Evolutionary conservation across 2,888 invertebrate species (phyloP).

Genomic region (Carpatolechia fugitivella): DNA sequence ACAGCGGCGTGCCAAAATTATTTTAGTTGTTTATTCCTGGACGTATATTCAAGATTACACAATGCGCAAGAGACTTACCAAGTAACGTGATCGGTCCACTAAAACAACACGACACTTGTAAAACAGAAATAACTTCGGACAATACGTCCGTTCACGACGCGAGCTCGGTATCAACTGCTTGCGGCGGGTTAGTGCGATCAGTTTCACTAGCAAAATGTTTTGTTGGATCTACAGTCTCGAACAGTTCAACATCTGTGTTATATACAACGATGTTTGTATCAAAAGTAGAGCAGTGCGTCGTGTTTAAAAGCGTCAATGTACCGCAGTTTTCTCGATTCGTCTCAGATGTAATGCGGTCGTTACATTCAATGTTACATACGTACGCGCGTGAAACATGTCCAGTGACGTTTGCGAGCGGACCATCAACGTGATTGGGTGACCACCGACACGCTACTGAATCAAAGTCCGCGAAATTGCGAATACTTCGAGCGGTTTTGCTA

Average conservation of each 20-base stretch:
- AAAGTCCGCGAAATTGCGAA: background rate
- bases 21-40: slow-evolving; percentile 55
- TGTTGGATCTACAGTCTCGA: too few relatives aligned
- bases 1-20: slow-evolving; percentile 54
- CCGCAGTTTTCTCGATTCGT: too few relatives aligned
- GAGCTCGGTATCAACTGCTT: slow-evolving; percentile 59
- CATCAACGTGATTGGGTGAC: background rate
- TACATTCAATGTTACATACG: too few relatives aligned
- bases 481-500: background rate
- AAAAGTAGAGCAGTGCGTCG: too few relatives aligned
- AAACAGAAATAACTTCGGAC: background rate
- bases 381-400: too few relatives aligned
- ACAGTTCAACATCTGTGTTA: too few relatives aligned
- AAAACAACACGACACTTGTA: slow-evolving; percentile 57
- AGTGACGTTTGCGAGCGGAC: background rate
- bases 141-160: slow-evolving; percentile 40
- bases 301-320: too few relatives aligned
- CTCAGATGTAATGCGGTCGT: too few relatives aligned
- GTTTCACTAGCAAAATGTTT: background rate
- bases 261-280: too few relatives aligned
- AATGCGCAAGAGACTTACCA: slow-evolving; percentile 47
- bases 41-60: slow-evolving; percentile 46
- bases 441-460: background rate
- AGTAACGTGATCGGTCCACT: slow-evolving; percentile 39
- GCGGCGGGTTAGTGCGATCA: slow-evolving; percentile 24